These are phyloP conservation scores for Rugalucina vietnamica DNA, from an alignment of 2,888 invertebrate species.

Conservation along the genomic window DNA sequence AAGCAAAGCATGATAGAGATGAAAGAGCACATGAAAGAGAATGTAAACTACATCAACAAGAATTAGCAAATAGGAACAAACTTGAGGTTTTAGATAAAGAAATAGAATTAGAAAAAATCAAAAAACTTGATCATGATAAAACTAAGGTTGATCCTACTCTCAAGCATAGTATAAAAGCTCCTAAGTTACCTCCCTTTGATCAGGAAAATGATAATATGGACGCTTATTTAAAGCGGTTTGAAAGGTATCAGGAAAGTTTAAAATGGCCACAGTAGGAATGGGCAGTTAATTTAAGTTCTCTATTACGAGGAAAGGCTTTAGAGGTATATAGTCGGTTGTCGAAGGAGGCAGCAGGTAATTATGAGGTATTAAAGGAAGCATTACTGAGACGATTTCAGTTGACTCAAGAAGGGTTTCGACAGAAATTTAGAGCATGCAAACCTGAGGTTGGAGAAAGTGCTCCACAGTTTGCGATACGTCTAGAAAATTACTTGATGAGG, in stretches of 20 bases:
- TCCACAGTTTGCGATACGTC: slow-evolving; percentile 11
- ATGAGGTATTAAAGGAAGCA: slow-evolving; percentile 11
- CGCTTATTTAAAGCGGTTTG: slow-evolving; percentile 7
- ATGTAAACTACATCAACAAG: background rate
- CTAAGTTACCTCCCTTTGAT: slow-evolving; percentile 22
- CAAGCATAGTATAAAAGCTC: no score
- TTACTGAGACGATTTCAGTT: slow-evolving; percentile 12
- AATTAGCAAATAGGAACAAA: background rate
- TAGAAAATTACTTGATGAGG: slow-evolving; percentile 15
- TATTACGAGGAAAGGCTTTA: slow-evolving; percentile 13
- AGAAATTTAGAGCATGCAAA: slow-evolving; percentile 5
- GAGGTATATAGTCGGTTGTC: slow-evolving; percentile 16
- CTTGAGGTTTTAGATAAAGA: background rate
- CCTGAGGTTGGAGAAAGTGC: background rate
- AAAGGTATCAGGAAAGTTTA: background rate
- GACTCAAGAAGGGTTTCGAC: slow-evolving; percentile 15
- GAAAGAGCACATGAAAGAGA: slow-evolving; percentile 1
- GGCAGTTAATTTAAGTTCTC: slow-evolving; percentile 10
- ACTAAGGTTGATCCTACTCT: no score
- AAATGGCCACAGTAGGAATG: slow-evolving; percentile 2
- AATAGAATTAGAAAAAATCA: background rate
- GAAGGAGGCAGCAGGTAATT: background rate
- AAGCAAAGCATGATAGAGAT: background rate
- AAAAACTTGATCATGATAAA: background rate
- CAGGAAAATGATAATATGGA: slow-evolving; percentile 10